These are phyloP conservation scores for Tenthredo mesomela DNA, from an alignment of 2,888 invertebrate genomes.

Conservation along the genomic window DNA sequence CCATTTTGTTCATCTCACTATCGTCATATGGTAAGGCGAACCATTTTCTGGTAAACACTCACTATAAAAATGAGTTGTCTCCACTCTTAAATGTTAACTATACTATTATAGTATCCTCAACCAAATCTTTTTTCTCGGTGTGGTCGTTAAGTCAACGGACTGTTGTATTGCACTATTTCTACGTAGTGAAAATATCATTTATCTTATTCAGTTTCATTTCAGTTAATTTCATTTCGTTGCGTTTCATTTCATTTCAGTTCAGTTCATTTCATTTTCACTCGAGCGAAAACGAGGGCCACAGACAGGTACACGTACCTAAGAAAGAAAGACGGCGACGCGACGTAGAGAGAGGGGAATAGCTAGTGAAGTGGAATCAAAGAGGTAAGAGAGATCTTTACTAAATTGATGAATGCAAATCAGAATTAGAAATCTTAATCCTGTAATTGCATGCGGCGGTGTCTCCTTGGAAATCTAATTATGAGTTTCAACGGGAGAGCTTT, in stretches of 20 bases:
- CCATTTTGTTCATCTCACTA: too few species aligned
- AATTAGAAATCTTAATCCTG: conserved; percentile 10
- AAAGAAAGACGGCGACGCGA: not conserved
- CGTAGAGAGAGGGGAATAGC: not conserved
- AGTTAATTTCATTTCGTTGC: not conserved
- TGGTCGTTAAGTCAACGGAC: conserved; percentile 10
- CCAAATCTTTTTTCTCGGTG: conserved; percentile 12
- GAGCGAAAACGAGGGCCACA: not conserved
- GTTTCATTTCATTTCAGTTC: conserved; percentile 8
- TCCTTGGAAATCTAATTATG: not conserved
- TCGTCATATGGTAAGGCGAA: too few species aligned
- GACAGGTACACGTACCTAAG: not conserved
- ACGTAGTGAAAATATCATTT: not conserved
- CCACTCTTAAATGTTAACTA: too few species aligned
- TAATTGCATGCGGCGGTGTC: conserved; percentile 19
- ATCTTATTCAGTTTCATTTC: not conserved
- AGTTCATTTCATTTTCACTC: conserved; percentile 44
- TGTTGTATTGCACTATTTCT: conserved; percentile 3
- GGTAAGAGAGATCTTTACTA: not conserved
- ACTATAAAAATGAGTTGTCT: too few species aligned
- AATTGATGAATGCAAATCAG: not conserved
- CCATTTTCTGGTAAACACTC: too few species aligned
- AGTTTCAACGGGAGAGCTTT: not conserved
- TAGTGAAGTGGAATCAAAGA: not conserved
- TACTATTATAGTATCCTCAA: not conserved